Percentiles rank a stretch among this genome's conserved stretches.
Evolutionary conservation across 2,888 invertebrate species (phyloP).

Genomic region (Oasisia sp.): DNA sequence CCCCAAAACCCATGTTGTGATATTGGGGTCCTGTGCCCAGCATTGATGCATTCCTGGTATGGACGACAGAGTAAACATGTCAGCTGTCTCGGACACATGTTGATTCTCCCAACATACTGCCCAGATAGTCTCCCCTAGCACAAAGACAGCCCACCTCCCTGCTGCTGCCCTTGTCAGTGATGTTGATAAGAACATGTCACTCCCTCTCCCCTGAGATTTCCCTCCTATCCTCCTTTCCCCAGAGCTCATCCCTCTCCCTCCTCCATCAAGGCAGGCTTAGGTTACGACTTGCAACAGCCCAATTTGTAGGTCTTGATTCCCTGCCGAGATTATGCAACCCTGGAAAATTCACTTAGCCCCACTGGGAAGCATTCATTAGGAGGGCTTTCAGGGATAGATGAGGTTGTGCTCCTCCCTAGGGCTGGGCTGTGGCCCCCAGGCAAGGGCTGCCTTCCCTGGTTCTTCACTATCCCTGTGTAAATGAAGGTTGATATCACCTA

Average conservation of each 20-base stretch:
- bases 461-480: background rate
- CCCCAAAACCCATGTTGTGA: background rate
- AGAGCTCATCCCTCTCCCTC: background rate
- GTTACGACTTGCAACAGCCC: background rate
- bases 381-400: background rate
- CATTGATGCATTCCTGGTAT: background rate
- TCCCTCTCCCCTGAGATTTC: background rate
- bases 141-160: background rate
- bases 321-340: background rate
- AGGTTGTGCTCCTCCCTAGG: background rate
- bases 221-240: background rate
- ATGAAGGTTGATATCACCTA: background rate
- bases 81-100: background rate
- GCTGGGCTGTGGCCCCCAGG: background rate
- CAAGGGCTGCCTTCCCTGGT: background rate
- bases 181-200: conserved; percentile 6
- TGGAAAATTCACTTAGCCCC: background rate
- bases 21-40: too few species aligned
- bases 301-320: conserved; percentile 3
- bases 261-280: background rate
- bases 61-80: background rate
- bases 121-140: background rate
- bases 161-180: background rate
- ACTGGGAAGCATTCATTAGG: background rate
- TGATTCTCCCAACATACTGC: background rate